Conservation (phyloP, 1,140 invertebrate species). For the Pantala flavescens region DNA sequence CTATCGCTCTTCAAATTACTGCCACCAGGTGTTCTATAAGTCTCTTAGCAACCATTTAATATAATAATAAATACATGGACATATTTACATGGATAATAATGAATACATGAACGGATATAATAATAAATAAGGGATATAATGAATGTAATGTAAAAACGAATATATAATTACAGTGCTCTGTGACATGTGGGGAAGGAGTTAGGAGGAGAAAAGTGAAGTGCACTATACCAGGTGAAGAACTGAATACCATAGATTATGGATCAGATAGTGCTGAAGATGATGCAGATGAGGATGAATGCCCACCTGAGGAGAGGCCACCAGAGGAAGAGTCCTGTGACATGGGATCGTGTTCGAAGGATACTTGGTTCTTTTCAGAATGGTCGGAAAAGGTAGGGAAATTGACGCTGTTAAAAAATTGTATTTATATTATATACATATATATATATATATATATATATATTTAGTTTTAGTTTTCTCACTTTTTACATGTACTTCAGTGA, state of each 20-base stretch:
- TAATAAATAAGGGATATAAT: too few species aligned
- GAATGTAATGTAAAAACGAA: not conserved
- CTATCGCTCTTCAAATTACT: too few species aligned
- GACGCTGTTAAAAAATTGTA: too few species aligned
- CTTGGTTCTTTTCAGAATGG: not conserved
- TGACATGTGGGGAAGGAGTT: constrained; percentile 55
- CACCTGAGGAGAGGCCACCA: constrained; percentile 28
- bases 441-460: too few species aligned
- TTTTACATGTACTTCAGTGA: too few species aligned
- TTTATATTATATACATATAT: too few species aligned
- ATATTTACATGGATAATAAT: too few species aligned
- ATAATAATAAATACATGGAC: too few species aligned
- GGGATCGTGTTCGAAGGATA: not conserved
- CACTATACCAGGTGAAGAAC: constrained; percentile 15
- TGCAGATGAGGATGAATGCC: constrained; percentile 23
- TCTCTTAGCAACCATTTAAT: too few species aligned
- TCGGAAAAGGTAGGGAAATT: not conserved
- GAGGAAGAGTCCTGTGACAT: constrained; percentile 34
- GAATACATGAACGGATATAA: too few species aligned
- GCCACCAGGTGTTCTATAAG: too few species aligned
- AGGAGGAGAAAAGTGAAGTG: constrained; percentile 42
- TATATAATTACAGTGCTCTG: constrained; percentile 43
- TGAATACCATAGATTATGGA: not conserved
- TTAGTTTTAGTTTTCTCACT: too few species aligned
- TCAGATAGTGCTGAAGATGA: not conserved